These are phyloP conservation scores for Tyrannus savana DNA, from an alignment of 2,113 vertebrate genomes.

Conservation along the genomic window DNA sequence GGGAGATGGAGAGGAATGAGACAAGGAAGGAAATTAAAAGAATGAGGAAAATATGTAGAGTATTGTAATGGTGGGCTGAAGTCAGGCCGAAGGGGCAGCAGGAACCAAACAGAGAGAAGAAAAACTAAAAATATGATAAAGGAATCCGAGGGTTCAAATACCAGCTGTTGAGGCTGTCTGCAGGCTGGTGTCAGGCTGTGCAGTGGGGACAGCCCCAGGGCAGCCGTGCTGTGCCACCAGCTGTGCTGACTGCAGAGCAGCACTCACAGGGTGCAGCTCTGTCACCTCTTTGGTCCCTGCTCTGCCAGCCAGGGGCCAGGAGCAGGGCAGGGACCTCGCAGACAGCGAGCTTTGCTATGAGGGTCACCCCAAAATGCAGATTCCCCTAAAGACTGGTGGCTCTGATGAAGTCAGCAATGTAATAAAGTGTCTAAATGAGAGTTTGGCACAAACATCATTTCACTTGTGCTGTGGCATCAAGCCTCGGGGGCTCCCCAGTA, in stretches of 20 bases:
- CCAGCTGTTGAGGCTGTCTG: neutral
- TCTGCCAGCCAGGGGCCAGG: neutral
- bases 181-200: neutral
- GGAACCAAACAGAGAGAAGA: neutral
- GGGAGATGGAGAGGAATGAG: neutral
- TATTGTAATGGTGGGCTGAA: neutral
- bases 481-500: neutral
- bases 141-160: neutral
- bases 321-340: accelerated
- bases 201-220: neutral
- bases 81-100: neutral
- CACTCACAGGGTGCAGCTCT: neutral
- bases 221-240: neutral
- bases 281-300: neutral
- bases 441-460: neutral
- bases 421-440: neutral
- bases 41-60: neutral
- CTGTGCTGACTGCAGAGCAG: neutral
- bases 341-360: neutral
- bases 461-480: neutral
- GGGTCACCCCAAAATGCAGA: neutral
- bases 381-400: neutral
- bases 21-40: neutral
- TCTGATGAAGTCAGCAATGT: neutral
- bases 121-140: neutral